Evolutionary conservation across 2,113 vertebrate species (phyloP).

Genomic region (Cynocephalus volans): DNA sequence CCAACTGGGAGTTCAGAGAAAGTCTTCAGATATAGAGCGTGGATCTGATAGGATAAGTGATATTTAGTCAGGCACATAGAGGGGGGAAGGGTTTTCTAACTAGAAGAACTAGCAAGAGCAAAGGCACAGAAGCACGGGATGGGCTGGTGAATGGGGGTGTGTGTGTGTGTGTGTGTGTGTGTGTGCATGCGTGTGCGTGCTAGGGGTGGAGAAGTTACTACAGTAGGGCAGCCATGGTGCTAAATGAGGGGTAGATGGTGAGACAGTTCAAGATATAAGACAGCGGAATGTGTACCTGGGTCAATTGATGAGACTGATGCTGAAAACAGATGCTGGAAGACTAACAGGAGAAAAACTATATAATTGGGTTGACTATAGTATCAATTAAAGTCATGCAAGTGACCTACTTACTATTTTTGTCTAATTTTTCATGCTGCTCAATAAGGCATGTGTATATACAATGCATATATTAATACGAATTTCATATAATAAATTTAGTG

Average conservation of each 20-base stretch:
- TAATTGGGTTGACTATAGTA: not conserved
- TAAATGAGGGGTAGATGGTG: not conserved
- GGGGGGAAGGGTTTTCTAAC: not conserved
- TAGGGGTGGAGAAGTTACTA: not conserved
- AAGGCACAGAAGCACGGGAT: not conserved
- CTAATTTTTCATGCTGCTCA: not conserved
- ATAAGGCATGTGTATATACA: not conserved
- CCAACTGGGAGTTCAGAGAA: not conserved
- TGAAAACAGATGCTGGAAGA: not conserved
- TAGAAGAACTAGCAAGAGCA: not conserved
- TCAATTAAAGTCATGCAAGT: not conserved
- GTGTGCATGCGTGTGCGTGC: not conserved
- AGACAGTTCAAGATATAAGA: not conserved
- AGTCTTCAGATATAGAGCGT: not conserved
- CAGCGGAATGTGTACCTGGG: not conserved
- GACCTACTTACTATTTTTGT: not conserved
- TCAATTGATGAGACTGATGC: not conserved
- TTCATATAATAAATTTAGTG: not conserved
- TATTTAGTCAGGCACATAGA: not conserved
- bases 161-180: not conserved
- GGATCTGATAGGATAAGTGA: not conserved
- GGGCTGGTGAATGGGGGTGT: too few relatives aligned
- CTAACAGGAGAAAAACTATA: not conserved
- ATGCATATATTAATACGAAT: not conserved
- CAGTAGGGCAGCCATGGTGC: fast-evolving